Conservation (phyloP, 2,888 invertebrate genomes). For the Congeria kusceri region DNA sequence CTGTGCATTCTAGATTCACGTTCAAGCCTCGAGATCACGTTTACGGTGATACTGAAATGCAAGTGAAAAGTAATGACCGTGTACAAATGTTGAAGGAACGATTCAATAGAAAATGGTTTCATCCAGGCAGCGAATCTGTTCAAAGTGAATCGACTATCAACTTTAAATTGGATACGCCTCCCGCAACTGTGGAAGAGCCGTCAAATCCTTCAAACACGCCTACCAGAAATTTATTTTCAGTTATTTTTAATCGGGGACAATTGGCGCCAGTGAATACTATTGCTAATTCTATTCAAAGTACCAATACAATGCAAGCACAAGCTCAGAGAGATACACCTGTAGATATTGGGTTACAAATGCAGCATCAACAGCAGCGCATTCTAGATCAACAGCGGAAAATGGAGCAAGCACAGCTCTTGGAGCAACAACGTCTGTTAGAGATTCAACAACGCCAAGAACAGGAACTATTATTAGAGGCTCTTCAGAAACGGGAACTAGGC, state of each 20-base stretch:
- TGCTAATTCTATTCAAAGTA: no score
- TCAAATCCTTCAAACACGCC: not conserved
- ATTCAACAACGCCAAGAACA: conserved; percentile 5
- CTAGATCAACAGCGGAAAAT: conserved; percentile 1
- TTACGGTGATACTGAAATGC: conserved; percentile 19
- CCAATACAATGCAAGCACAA: no score
- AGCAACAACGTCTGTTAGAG: conserved; percentile 16
- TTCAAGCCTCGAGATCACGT: conserved; percentile 28
- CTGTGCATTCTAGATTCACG: not conserved
- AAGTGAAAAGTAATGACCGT: not conserved
- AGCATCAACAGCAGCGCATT: conserved; percentile 13
- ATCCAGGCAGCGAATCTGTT: conserved; percentile 1
- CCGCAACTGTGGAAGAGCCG: not conserved
- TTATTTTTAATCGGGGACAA: not conserved
- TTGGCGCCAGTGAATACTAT: not conserved
- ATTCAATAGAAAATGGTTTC: conserved; percentile 35
- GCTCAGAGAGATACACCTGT: no score
- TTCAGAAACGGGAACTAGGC: not conserved
- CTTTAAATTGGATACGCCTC: not conserved
- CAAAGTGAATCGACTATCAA: not conserved
- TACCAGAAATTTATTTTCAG: not conserved
- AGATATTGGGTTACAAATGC: not conserved
- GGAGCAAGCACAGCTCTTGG: conserved; percentile 1
- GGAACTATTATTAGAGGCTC: not conserved
- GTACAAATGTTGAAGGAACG: conserved; percentile 4